Percentiles rank a stretch among this genome's conserved stretches.
Evolutionary conservation across 2,888 invertebrate species (phyloP).

Genomic region (Melinopterus prodromus): DNA sequence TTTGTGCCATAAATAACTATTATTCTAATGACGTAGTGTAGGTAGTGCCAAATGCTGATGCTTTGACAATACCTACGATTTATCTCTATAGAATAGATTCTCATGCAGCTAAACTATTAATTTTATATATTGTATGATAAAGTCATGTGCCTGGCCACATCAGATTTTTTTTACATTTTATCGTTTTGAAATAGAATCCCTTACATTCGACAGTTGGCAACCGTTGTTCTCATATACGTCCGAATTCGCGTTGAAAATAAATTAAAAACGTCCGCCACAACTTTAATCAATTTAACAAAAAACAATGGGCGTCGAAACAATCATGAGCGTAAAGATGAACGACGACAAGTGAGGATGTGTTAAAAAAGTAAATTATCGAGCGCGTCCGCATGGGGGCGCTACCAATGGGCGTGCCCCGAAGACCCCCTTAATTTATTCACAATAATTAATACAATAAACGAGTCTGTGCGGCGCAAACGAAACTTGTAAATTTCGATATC

Average conservation of each 20-base stretch:
- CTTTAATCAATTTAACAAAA: not conserved
- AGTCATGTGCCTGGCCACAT: too few relatives aligned
- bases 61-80: too few relatives aligned
- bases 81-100: too few relatives aligned
- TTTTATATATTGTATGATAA: too few relatives aligned
- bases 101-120: too few relatives aligned
- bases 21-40: too few relatives aligned
- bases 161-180: too few relatives aligned
- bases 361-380: conserved; percentile 10
- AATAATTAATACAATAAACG: not conserved
- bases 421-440: conserved; percentile 4
- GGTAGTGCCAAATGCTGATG: too few relatives aligned
- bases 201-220: not conserved
- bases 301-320: conserved; percentile 25
- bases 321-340: conserved; percentile 24
- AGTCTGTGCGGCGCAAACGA: not conserved
- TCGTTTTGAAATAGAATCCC: too few relatives aligned
- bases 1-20: too few relatives aligned
- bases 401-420: not conserved
- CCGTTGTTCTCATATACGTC: not conserved
- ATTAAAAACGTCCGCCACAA: not conserved
- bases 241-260: not conserved
- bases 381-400: not conserved
- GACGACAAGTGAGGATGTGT: conserved; percentile 25
- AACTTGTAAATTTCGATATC: not conserved